These are phyloP conservation scores for Dicycla oo DNA, from an alignment of 2,888 invertebrate genomes.

Conservation along the genomic window DNA sequence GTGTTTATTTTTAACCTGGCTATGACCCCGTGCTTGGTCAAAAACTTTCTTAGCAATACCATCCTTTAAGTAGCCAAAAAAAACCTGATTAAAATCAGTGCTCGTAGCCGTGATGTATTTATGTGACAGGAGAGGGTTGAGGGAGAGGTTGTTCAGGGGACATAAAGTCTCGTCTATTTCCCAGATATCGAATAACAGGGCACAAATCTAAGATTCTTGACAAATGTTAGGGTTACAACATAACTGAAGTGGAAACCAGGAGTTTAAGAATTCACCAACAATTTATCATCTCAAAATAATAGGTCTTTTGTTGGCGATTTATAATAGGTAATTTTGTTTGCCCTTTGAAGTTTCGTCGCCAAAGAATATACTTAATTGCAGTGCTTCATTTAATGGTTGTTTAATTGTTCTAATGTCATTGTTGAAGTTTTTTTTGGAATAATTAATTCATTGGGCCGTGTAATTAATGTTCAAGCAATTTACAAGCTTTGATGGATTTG, in stretches of 20 bases:
- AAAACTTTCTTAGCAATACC: background rate
- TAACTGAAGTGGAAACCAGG: slow-evolving; percentile 52
- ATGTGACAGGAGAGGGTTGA: slow-evolving; percentile 26
- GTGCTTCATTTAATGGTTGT: slow-evolving; percentile 48
- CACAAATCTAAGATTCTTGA: slow-evolving; percentile 56
- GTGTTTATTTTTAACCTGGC: no score
- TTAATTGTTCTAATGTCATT: slow-evolving; percentile 53
- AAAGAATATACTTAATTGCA: slow-evolving; percentile 58
- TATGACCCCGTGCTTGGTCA: no score
- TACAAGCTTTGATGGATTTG: slow-evolving; percentile 42
- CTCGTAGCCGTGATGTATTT: slow-evolving; percentile 15
- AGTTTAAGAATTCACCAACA: slow-evolving; percentile 57
- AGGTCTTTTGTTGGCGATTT: slow-evolving; percentile 45
- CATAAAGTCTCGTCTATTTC: slow-evolving; percentile 4
- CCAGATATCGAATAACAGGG: slow-evolving; percentile 16
- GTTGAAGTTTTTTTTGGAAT: slow-evolving; percentile 29
- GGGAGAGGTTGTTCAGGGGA: slow-evolving; percentile 25
- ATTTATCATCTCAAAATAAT: slow-evolving; percentile 61
- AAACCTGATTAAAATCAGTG: slow-evolving; percentile 30
- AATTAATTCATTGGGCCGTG: slow-evolving; percentile 50
- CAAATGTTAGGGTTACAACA: slow-evolving; percentile 58
- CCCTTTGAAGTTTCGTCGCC: slow-evolving; percentile 47
- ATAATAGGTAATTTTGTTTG: slow-evolving; percentile 54
- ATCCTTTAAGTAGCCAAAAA: background rate
- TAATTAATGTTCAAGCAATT: slow-evolving; percentile 53